Evolutionary conservation across 2,113 vertebrate species (phyloP).

Genomic region (Chloropsis hardwickii): DNA sequence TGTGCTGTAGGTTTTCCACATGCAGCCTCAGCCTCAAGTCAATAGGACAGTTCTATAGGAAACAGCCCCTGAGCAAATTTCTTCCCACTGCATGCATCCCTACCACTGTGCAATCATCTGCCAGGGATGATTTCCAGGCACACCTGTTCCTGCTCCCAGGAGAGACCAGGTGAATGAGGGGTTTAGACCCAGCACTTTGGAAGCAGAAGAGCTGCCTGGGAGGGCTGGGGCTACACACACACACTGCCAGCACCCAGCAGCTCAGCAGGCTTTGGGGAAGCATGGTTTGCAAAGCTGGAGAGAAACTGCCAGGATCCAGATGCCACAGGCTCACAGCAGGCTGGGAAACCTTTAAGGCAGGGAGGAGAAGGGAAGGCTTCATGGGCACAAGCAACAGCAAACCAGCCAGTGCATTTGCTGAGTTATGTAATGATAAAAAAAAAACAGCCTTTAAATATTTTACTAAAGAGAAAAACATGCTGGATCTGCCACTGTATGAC

Average conservation of each 20-base stretch:
- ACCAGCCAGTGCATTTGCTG: neutral
- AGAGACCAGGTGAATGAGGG: neutral
- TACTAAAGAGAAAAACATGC: neutral
- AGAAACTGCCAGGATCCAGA: neutral
- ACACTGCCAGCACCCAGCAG: neutral
- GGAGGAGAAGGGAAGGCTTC: neutral
- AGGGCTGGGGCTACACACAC: neutral
- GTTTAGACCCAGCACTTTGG: neutral
- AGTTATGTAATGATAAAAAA: neutral
- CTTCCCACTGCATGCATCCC: neutral
- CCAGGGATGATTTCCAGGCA: neutral
- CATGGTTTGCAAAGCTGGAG: neutral
- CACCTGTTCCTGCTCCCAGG: neutral
- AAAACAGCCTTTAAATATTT: neutral
- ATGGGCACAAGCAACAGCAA: neutral
- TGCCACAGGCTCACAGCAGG: accelerated
- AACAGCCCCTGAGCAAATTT: neutral
- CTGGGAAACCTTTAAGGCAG: neutral
- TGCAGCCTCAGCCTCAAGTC: neutral
- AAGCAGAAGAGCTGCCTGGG: neutral
- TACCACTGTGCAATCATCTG: neutral
- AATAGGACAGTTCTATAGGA: neutral
- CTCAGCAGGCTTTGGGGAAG: neutral
- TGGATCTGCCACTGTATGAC: neutral
- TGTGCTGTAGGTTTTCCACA: neutral